Base-by-base conservation (phyloP, 92 coral and sea anemone genomes). In the Bergia sp. region DNA sequence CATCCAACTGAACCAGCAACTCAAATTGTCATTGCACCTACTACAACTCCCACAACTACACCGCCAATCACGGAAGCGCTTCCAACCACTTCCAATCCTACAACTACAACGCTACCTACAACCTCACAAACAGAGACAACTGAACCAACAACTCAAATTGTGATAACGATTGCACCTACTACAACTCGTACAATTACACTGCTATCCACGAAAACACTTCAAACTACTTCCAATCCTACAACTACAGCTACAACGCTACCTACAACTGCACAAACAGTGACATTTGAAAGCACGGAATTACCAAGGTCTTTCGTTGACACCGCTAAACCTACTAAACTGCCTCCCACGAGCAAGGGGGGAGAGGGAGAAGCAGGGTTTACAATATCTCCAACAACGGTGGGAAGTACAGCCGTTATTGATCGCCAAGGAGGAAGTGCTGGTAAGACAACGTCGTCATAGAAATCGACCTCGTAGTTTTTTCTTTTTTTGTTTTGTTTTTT, bases 251-350 rank as follows among this genome's bases (percentile, higher is more conserved):
- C 50, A 45, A 2, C 50, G 50, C 50, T 45, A 2, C 75, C 76
- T 61, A 42, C 23, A 40, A 66, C 76, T 0, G 11, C 72, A 41
- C 76, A 42, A 66, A 40, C 53, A 58, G 44, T 53, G 57, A 82
- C 86, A 66, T 67, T n/a, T 10, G 76, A 44, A 82, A 23, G 82
- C 64, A 77, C 82, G 21, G 44, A 77, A 79, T 29, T 67, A 79
- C 50, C 83, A 50, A 36, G 12, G 11, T 37, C 83, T 79, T 9
- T 79, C 23, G 23, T 42, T 79, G 66, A 61, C 40, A 36, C 83
- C 67, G 9, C 37, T 49, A 53, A 36, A 36, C 13, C 83, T 50
- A 78, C 39, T 20, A 23, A 78, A 78, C n/a, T n/a, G 36, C 13
- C 61, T 9, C 39, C 53, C 78, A 73, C 39, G 42, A 73, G 43